phyloP scores from a whole-genome alignment of 53 echinoderm and acorn worm genomes.

The Zoroaster sp. region DNA sequence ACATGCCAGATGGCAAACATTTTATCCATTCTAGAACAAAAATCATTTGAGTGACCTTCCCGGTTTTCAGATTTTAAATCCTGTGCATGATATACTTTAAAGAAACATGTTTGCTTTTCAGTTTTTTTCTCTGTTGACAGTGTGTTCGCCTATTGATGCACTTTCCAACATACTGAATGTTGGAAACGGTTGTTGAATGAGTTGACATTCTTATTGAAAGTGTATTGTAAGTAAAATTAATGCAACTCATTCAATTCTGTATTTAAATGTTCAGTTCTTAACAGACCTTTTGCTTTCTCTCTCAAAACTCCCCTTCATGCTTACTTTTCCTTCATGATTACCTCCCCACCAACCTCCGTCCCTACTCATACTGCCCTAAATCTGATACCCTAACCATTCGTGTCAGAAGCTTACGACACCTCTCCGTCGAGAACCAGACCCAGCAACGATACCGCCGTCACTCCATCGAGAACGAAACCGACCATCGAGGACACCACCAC shows the following conservation, averaged over 20 bases:
- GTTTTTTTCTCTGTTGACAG: no score
- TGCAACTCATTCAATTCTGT: background rate
- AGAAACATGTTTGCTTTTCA: no score
- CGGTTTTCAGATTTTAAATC: no score
- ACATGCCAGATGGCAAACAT: no score
- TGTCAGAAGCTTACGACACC: constrained; percentile 1
- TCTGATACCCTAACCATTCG: background rate
- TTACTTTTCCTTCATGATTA: background rate
- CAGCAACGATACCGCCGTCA: background rate
- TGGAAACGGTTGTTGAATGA: no score
- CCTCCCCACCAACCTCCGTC: background rate
- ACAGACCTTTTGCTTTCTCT: background rate
- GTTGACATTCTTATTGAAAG: no score
- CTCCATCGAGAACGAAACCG: constrained; percentile 15
- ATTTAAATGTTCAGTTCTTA: background rate
- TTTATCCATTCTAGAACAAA: no score
- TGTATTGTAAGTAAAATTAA: background rate
- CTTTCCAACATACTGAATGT: no score
- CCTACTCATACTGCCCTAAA: background rate
- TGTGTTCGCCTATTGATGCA: no score
- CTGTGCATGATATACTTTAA: no score
- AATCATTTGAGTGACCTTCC: no score
- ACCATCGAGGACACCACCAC: background rate
- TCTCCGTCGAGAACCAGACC: constrained; percentile 37
- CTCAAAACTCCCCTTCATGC: background rate